Evolutionary conservation across 2,888 invertebrate species (phyloP).

Genomic region (Ramazzottius varieornatus): DNA sequence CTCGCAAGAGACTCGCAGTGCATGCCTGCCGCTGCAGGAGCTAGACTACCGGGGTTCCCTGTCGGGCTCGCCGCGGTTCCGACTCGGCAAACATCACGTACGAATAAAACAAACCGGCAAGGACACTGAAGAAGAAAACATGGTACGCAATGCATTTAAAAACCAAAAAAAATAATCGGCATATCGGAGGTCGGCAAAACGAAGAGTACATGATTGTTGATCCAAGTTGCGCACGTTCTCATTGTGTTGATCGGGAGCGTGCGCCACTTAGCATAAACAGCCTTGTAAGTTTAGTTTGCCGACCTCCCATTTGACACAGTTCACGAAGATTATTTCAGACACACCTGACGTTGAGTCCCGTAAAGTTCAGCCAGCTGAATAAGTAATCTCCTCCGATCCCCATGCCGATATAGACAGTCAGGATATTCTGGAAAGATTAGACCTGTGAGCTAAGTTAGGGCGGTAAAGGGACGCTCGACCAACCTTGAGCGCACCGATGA

Average conservation of each 20-base stretch:
- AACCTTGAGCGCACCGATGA: slow-evolving; percentile 82
- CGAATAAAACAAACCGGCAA: not conserved
- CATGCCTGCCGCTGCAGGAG: no score
- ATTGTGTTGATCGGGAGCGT: no score
- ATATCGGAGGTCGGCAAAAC: no score
- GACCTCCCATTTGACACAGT: no score
- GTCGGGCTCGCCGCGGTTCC: not conserved
- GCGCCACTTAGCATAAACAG: no score
- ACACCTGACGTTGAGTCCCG: slow-evolving; percentile 71
- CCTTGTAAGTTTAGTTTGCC: no score
- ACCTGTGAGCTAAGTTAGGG: slow-evolving; percentile 3
- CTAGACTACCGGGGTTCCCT: no score
- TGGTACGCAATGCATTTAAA: not conserved
- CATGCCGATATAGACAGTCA: slow-evolving; percentile 93
- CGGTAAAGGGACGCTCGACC: no score
- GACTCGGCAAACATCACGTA: not conserved
- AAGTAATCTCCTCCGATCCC: slow-evolving; percentile 90
- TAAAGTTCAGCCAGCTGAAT: slow-evolving; percentile 72
- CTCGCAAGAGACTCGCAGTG: no score
- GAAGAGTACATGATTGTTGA: no score
- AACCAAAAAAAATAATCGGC: not conserved
- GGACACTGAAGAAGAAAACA: not conserved
- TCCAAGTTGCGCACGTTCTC: no score
- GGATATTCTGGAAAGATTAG: slow-evolving; percentile 49
- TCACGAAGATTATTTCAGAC: no score